Percentiles rank a stretch among this genome's conserved stretches.
Conservation (phyloP, 1,140 invertebrate species). For the Calliopsis andreniformis region DNA sequence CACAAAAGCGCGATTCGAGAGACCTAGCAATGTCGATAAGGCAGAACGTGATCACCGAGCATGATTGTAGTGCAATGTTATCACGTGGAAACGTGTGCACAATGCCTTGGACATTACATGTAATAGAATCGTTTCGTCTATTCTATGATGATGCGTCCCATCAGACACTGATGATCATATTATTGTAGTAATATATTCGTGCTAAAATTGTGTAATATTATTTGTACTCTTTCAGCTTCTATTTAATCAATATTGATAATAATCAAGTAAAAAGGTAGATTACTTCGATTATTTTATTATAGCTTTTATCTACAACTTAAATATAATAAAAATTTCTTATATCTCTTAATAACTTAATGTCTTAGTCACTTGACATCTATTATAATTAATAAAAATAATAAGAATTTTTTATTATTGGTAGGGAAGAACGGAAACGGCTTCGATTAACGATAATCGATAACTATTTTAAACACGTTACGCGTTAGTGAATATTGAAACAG, state of each 20-base stretch:
- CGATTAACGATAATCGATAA: conserved; percentile 4
- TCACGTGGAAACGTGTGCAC: background rate
- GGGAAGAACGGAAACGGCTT: background rate
- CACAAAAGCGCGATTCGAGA: background rate
- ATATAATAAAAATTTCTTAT: too few relatives aligned
- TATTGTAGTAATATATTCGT: too few relatives aligned
- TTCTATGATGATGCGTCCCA: background rate
- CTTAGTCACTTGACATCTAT: too few relatives aligned
- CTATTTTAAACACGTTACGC: background rate
- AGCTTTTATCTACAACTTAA: too few relatives aligned
- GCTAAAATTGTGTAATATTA: too few relatives aligned
- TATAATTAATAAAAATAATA: background rate
- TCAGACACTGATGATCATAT: too few relatives aligned
- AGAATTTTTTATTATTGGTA: background rate
- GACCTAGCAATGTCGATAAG: conserved; percentile 47
- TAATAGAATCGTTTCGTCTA: background rate
- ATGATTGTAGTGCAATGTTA: conserved; percentile 9
- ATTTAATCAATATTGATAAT: background rate
- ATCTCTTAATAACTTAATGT: too few relatives aligned
- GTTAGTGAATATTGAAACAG: background rate
- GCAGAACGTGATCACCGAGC: conserved; percentile 14
- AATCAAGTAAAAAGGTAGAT: background rate
- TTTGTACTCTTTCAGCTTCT: too few relatives aligned
- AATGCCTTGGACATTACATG: background rate
- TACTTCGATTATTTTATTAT: background rate